Percentiles rank a stretch among this genome's conserved stretches.
Evolutionary conservation across 2,888 invertebrate species (phyloP).

Genomic region (Xanthostigma xanthostigma): DNA sequence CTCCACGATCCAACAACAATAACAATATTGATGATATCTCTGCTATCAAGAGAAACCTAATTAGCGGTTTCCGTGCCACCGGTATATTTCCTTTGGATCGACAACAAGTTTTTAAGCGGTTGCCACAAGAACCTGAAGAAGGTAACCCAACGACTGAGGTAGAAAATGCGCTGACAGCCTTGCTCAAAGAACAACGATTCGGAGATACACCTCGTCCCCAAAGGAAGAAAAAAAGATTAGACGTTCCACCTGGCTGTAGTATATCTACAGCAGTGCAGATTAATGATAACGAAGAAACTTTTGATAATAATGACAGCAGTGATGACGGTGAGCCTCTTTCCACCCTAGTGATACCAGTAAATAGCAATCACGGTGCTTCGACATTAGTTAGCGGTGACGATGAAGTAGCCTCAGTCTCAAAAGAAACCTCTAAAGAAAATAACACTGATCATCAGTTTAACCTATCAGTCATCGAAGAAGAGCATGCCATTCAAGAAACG

Average conservation of each 20-base stretch:
- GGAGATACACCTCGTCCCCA: neutral
- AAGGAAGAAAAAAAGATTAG: slow-evolving; percentile 1
- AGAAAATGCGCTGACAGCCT: neutral
- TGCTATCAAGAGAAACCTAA: slow-evolving; percentile 5
- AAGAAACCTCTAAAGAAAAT: too few species aligned
- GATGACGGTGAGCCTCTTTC: too few species aligned
- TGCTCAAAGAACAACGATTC: slow-evolving; percentile 4
- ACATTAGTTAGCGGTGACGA: too few species aligned
- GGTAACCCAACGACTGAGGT: neutral
- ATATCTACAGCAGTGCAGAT: neutral
- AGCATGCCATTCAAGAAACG: neutral
- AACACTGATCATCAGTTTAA: too few species aligned
- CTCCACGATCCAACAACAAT: neutral
- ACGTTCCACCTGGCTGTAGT: slow-evolving; percentile 5
- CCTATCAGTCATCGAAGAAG: neutral
- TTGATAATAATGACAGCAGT: too few species aligned
- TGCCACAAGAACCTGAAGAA: neutral
- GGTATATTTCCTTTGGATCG: slow-evolving; percentile 4
- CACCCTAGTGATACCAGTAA: too few species aligned
- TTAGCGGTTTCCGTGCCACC: slow-evolving; percentile 2
- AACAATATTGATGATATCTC: neutral
- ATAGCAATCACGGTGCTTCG: too few species aligned
- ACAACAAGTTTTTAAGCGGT: slow-evolving; percentile 2
- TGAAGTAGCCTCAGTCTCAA: too few species aligned
- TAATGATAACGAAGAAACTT: neutral